Conservation (phyloP, 2,797 vertebrate genomes). For the Tragopan temminckii region DNA sequence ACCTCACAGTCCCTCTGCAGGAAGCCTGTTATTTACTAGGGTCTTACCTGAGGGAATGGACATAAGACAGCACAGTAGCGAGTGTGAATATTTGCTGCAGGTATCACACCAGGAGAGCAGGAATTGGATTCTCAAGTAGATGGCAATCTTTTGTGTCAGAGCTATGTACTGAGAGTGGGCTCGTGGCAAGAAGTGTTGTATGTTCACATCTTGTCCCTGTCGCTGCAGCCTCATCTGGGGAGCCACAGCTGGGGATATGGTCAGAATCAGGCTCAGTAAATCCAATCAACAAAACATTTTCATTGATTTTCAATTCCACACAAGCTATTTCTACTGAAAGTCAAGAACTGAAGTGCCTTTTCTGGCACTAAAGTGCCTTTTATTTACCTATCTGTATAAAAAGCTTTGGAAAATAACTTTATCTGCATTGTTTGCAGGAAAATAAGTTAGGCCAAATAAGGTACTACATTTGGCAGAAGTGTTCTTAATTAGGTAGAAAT, state of each 20-base stretch:
- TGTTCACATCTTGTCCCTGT: background rate
- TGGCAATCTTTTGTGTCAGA: background rate
- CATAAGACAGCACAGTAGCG: fast-evolving
- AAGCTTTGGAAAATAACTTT: background rate
- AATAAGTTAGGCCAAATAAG: background rate
- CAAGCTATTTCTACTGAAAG: background rate
- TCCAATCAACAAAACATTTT: background rate
- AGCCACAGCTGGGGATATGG: background rate
- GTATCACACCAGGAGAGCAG: background rate
- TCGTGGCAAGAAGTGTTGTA: fast-evolving
- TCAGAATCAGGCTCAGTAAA: fast-evolving
- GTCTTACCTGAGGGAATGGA: background rate
- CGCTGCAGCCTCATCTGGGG: background rate
- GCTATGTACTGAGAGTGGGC: background rate
- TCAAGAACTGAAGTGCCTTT: background rate
- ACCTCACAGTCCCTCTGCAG: background rate
- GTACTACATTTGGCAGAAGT: background rate
- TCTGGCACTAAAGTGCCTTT: background rate
- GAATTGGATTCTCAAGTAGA: background rate
- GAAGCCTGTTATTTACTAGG: background rate
- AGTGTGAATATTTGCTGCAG: background rate
- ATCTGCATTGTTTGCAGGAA: background rate
- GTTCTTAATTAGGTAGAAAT: background rate
- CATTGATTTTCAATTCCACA: background rate
- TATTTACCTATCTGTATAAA: background rate